Evolutionary conservation across 2,797 vertebrate species (phyloP).

Genomic region (Bradypodion pumilum): DNA sequence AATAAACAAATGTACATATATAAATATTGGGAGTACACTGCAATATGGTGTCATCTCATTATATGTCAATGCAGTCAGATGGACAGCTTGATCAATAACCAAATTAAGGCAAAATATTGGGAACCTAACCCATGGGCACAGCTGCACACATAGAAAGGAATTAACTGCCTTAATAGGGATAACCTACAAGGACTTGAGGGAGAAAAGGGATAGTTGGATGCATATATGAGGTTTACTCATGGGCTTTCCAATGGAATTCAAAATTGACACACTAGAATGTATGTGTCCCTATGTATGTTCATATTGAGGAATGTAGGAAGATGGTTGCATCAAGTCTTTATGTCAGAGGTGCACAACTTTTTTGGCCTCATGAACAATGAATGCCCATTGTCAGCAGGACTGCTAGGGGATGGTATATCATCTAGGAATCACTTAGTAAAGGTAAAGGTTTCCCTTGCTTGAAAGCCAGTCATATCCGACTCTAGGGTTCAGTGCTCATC

Average conservation of each 20-base stretch:
- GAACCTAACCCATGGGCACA: background rate
- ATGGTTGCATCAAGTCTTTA: background rate
- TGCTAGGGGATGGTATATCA: background rate
- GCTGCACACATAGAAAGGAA: background rate
- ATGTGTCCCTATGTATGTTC: background rate
- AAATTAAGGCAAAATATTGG: background rate
- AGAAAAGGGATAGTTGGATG: background rate
- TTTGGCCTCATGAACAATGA: too few relatives aligned
- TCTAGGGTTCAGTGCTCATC: too few relatives aligned
- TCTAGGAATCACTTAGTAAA: background rate
- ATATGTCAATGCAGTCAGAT: background rate
- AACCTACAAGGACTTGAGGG: background rate
- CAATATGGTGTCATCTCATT: background rate
- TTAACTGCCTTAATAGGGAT: background rate
- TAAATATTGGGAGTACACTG: background rate
- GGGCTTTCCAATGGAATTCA: too few relatives aligned
- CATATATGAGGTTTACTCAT: too few relatives aligned
- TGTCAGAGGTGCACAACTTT: background rate
- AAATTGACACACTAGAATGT: background rate
- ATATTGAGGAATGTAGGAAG: background rate
- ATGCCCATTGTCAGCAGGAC: background rate
- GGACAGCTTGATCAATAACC: background rate
- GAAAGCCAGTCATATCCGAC: too few relatives aligned
- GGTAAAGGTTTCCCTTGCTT: background rate
- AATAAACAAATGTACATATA: conserved; percentile 17